These are phyloP conservation scores for Aporophyla nigra DNA, from an alignment of 2,888 invertebrate species.

Conservation along the genomic window DNA sequence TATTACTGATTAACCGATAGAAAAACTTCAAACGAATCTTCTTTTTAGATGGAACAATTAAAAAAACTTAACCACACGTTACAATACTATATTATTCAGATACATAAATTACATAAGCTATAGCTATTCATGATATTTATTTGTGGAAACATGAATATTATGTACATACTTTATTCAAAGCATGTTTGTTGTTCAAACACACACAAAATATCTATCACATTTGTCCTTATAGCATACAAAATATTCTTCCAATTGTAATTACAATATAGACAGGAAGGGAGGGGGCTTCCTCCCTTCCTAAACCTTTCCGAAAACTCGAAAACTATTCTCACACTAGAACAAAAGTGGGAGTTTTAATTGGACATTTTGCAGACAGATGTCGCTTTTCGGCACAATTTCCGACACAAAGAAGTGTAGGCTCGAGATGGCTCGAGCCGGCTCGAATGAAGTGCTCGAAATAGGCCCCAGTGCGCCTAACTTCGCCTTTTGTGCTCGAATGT, in stretches of 20 bases:
- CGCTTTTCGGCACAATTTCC: slow-evolving; percentile 63
- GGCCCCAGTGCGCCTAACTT: slow-evolving; percentile 47
- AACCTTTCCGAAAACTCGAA: slow-evolving; percentile 29
- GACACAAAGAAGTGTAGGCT: slow-evolving; percentile 52
- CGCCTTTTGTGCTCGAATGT: slow-evolving; percentile 59
- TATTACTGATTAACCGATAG: not conserved
- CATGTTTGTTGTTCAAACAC: not conserved
- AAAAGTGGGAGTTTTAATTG: slow-evolving; percentile 60
- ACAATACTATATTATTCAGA: not conserved
- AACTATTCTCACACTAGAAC: slow-evolving; percentile 29
- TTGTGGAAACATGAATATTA: not conserved
- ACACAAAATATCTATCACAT: not conserved
- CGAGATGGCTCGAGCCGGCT: slow-evolving; percentile 28
- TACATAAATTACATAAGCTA: not conserved
- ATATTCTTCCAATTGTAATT: not conserved
- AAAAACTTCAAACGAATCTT: not conserved
- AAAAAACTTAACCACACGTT: not conserved
- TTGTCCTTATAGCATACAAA: not conserved
- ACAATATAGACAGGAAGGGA: no score
- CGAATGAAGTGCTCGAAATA: slow-evolving; percentile 50
- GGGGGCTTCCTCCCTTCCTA: no score
- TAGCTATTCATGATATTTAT: not conserved
- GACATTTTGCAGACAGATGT: slow-evolving; percentile 59
- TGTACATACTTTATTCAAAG: not conserved
- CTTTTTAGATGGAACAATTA: not conserved